Evolutionary conservation across 2,113 vertebrate species (phyloP), one percentile per base, ranked within the genome.

Genomic region (Engraulis encrasicolus): DNA sequence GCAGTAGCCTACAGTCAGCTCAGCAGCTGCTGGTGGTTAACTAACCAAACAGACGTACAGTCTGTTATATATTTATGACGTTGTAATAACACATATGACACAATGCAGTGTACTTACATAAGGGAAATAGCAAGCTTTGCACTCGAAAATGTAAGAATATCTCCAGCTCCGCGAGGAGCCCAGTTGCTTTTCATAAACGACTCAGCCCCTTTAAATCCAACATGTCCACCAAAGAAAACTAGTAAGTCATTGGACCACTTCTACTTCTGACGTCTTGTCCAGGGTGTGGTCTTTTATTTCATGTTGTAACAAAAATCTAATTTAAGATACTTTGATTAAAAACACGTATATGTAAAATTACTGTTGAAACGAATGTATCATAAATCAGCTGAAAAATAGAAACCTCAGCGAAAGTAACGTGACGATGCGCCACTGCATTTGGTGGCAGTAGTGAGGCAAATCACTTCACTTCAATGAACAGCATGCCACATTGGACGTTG

Each of bases 151-250:
- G 27, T 15, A 17, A 74, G 2, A 74, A 27, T 34, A 74, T 74
- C 34, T 74, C 15, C 61, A 71, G 27, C 61, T 74, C 66, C 27
- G 27, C 61, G 12, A 12, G 27, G 31, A 74, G 66, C 31, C 27
- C 58, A n/a, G 58, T 74, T 27, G 27, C 66, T 74, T 74, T 18
- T 31, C 66, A 12, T 74, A 74, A 74, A 34, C 66, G 90, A 80
- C 87, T 89, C 88, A 91, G 90, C 90, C 91, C 90, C 92, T 93
- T 93, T 92, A 92, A 90, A 93, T 91, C 91, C 92, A 94, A 94
- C 92, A 94, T 94, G 93, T 87, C 83, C 81, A 89, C 93, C 86
- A 74, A 27, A 6, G 20, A 36, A 36, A 38, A 81, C 80, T 6
- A 31, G 34, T 27, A 74, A 88, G 91, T 92, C 92, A 93, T 93